Evolutionary conservation across 1,140 invertebrate genomes (phyloP), one percentile per base, ranked within the genome.

Genomic region (Drosophila lacteicornis): DNA sequence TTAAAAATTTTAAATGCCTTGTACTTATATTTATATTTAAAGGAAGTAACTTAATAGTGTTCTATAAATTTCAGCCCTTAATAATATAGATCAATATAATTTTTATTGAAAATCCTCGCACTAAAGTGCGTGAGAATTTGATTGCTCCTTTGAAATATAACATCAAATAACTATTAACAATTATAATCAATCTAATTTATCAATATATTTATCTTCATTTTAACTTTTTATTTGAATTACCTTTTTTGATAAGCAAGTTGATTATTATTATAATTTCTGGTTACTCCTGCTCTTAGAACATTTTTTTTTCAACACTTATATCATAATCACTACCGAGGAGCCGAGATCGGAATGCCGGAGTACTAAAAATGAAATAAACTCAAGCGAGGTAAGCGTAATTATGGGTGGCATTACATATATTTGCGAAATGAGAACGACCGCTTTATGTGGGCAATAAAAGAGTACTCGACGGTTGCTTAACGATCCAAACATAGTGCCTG

Each of bases 361-460:
- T 11, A 47, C 38, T 65, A 15, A 51, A 51, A 51, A 25, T 15
- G 47, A n/a, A 36, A 65, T 65, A 69, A 69, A 42, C 60, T 38
- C 9, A 40, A 25, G 59, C n/a, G 53, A 19, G 17, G 33, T 30
- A 12, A 40, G 53, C 30, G n/a, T 8, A 33, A 38, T 46, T 66
- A 45, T 13, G 62, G 33, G 22, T 6, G 22, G 63, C 63, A 70
- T 70, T 70, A 68, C 40, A 69, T n/a, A 68, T 70, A 55, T 70
- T 70, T 56, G 40, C 13, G 67, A 47, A 69, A 70, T 19, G 49
- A 47, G 40, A 46, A 43, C 12, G 17, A 17, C 6, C 49, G 49
- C 49, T 70, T 70, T 70, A 70, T 70, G 67, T 46, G 33, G 63
- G 49, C 27, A 30, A 70, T 70, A 70, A 70, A 70, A 46, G 67